Evolutionary conservation across 2,113 vertebrate genomes (phyloP).

Genomic region (Panthera uncia): DNA sequence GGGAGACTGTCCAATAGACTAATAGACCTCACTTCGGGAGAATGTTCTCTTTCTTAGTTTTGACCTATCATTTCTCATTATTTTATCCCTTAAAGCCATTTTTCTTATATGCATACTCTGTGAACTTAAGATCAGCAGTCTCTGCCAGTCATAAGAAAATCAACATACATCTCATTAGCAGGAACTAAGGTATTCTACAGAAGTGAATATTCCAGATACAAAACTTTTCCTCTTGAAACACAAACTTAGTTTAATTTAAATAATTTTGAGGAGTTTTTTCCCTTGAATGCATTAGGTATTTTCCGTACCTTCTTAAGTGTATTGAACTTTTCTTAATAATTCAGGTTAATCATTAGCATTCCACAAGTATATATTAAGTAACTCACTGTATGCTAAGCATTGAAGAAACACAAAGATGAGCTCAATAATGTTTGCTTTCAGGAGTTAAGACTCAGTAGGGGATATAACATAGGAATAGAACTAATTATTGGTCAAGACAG

Average conservation of each 20-base stretch:
- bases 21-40: background rate
- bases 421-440: background rate
- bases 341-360: background rate
- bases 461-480: constrained; percentile 1
- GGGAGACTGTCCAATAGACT: constrained; percentile 28
- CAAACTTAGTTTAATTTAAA: background rate
- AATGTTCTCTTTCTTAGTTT: constrained; percentile 46
- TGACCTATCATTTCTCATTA: constrained; percentile 36
- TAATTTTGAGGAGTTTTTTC: background rate
- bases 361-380: background rate
- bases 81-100: constrained; percentile 12
- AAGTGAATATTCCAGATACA: background rate
- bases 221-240: background rate
- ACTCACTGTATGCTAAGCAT: background rate
- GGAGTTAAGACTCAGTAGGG: background rate
- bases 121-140: constrained; percentile 35
- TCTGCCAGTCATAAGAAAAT: constrained; percentile 6
- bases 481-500: constrained; percentile 23
- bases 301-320: background rate
- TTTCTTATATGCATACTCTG: constrained; percentile 1
- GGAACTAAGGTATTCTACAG: background rate
- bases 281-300: background rate
- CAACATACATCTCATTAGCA: background rate
- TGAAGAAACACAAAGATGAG: constrained; percentile 34
- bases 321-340: constrained; percentile 17